phyloP scores from a whole-genome alignment of 2,888 invertebrate species.

The Habrosyne pyritoides region DNA sequence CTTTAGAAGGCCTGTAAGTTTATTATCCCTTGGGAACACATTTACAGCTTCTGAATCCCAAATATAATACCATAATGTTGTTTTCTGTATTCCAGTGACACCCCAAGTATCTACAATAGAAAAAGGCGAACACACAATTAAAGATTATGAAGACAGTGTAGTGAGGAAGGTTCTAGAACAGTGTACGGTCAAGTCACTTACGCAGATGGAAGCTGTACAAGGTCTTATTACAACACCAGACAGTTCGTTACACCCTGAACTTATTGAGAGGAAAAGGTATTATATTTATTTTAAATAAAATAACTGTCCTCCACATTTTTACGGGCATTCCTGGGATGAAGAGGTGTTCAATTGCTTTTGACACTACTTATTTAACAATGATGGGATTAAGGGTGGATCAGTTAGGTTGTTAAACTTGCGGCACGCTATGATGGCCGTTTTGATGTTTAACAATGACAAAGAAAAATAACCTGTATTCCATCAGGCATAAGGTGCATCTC shows the following conservation, averaged over 20 bases:
- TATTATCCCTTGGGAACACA: no score
- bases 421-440: no score
- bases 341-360: no score
- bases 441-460: no score
- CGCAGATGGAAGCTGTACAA: conserved; percentile 54
- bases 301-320: neutral
- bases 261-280: conserved; percentile 60
- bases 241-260: conserved; percentile 42
- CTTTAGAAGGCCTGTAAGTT: no score
- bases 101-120: conserved; percentile 37
- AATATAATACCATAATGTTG: neutral
- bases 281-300: neutral
- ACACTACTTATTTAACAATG: no score
- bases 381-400: no score
- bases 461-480: no score
- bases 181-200: conserved; percentile 51
- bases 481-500: no score
- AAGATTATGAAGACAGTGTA: conserved; percentile 51
- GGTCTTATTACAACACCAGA: conserved; percentile 45
- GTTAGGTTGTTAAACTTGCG: no score
- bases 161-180: conserved; percentile 56
- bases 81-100: conserved; percentile 36
- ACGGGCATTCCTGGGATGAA: no score
- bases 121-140: conserved; percentile 35
- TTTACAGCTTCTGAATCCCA: no score